Evolutionary conservation across 2,797 vertebrate genomes (phyloP).

Genomic region (Basileuterus tristriatus): DNA sequence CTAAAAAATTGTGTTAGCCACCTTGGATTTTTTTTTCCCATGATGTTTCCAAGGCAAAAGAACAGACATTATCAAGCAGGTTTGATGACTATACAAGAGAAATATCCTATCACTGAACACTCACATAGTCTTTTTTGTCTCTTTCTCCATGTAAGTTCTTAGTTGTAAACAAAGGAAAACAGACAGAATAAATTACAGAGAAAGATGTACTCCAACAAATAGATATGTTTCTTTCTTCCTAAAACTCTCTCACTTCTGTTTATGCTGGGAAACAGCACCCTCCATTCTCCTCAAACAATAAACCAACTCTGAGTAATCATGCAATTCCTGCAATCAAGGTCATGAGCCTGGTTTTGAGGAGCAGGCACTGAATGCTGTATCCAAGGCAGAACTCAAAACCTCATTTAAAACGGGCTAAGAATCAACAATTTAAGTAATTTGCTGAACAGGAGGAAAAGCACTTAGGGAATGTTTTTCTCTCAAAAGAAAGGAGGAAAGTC

Average conservation of each 20-base stretch:
- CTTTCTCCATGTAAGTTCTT: not conserved
- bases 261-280: not conserved
- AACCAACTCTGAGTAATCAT: not conserved
- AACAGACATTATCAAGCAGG: not conserved
- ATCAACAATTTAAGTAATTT: not conserved
- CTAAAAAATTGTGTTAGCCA: not conserved
- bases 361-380: not conserved
- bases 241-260: not conserved
- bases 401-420: not conserved
- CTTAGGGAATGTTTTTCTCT: not conserved
- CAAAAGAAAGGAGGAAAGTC: not conserved
- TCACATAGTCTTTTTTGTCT: not conserved
- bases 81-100: not conserved
- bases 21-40: not conserved
- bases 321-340: not conserved
- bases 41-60: not conserved
- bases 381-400: not conserved
- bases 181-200: not conserved
- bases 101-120: not conserved
- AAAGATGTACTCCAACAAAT: not conserved
- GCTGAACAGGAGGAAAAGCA: not conserved
- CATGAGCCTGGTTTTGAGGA: not conserved
- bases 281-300: not conserved
- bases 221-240: not conserved
- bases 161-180: not conserved